These are phyloP conservation scores for Tragelaphus eurycerus DNA, from an alignment of 2,797 vertebrate species.

Conservation along the genomic window DNA sequence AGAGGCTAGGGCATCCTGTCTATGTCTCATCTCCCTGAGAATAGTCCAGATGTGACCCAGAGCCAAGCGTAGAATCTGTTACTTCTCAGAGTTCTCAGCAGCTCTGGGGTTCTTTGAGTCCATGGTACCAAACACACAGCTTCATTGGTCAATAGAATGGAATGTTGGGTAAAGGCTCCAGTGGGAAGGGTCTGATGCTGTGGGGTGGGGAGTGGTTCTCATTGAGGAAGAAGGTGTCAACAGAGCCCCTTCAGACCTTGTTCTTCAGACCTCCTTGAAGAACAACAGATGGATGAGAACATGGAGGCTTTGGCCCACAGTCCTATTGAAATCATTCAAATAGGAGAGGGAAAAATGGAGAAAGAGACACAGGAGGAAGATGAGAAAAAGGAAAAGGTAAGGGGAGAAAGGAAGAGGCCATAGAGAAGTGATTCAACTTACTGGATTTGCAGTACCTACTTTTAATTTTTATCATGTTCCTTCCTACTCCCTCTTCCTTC, in stretches of 20 bases:
- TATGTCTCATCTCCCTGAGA: background rate
- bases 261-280: background rate
- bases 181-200: background rate
- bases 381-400: background rate
- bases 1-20: background rate
- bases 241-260: background rate
- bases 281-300: background rate
- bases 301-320: background rate
- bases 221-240: background rate
- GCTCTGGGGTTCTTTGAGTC: conserved; percentile 14
- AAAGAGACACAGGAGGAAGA: background rate
- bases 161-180: background rate
- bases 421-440: background rate
- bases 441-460: background rate
- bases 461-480: background rate
- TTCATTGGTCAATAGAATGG: background rate
- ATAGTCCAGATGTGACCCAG: background rate
- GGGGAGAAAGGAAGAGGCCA: background rate
- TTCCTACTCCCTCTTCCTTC: background rate
- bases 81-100: conserved; percentile 4
- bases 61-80: background rate
- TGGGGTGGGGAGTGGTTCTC: background rate
- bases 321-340: background rate
- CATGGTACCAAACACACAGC: background rate
- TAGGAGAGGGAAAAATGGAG: background rate